phyloP scores from a whole-genome alignment of 2,797 vertebrate species.

The Pipistrellus pipistrellus region DNA sequence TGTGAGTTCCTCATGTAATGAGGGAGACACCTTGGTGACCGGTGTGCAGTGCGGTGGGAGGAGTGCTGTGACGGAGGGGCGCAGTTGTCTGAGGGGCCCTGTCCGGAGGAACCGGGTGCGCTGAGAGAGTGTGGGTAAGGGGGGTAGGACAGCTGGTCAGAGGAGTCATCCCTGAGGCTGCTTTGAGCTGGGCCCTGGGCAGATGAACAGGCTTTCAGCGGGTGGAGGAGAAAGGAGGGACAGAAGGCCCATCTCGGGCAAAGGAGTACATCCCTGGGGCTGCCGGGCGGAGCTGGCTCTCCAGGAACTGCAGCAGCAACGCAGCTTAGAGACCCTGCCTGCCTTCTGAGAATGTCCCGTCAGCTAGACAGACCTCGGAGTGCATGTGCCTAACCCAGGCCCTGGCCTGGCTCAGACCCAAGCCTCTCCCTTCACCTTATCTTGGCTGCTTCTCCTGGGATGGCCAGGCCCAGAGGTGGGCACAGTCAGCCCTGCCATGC shows the following conservation, averaged over 20 bases:
- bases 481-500: not conserved
- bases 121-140: not conserved
- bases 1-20: not conserved
- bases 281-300: not conserved
- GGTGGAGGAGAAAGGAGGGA: not conserved
- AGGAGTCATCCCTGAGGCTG: not conserved
- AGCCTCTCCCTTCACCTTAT: not conserved
- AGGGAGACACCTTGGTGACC: not conserved
- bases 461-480: not conserved
- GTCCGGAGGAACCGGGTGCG: not conserved
- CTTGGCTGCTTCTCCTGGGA: not conserved
- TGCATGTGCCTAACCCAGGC: not conserved
- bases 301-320: not conserved
- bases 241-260: not conserved
- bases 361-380: not conserved
- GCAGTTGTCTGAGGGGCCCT: not conserved
- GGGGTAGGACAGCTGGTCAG: not conserved
- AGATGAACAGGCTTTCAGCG: not conserved
- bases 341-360: not conserved
- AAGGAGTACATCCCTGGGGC: not conserved
- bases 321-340: not conserved
- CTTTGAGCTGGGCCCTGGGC: not conserved
- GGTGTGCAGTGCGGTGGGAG: not conserved
- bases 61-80: not conserved
- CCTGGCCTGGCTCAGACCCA: slow-evolving; percentile 27